Evolutionary conservation across 1,140 invertebrate species (phyloP), one percentile per base, ranked within the genome.

Genomic region (Aphaenogaster floridana): DNA sequence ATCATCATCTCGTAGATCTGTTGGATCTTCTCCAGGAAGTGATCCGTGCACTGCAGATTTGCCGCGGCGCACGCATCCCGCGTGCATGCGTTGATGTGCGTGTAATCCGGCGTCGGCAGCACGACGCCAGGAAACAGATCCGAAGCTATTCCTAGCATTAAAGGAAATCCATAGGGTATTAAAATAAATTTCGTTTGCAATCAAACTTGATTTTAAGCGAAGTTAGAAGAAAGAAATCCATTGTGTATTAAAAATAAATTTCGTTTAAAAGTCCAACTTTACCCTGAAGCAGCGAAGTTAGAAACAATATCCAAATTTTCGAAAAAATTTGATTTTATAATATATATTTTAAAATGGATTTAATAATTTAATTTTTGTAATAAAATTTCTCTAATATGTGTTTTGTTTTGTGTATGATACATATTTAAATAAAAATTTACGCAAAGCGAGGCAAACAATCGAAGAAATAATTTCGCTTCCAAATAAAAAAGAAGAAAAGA

Each of bases 1-100:
- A 99, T 97, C 96, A 99, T 99, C 98, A 99, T 99, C 95, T 99
- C 99, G 94, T 99, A 99, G 34, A 99, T 97, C 96, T 99, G 98
- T 84, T 98, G 98, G 36, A 98, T 91, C 77, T 99, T 99, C 95
- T 98, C 98, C 86, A 99, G 93, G 93, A 99, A 99, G 95, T 98
- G 98, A 0, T 97, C 95, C 0, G 97, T 98, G 88, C 97, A 97
- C 93, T 99, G 98, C 6, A 99, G 95, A 93, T 99, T 99, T 28
- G 97, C 96, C 1, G 95, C 96, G 7, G 96, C 95, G 92, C 98
- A 99, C 36, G 97, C 97, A 88, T 97, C 96, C 52, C 95, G 94
- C 0, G 97, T 92, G 86, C 96, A 96, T 0, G 92, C 87, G n/a
- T 96, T 96, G 8, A 97, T 87, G 83, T 96, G 95, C 4, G 95